Base-by-base conservation (phyloP, 2,888 invertebrate species). In the Lordiphosa fenestrarum region DNA sequence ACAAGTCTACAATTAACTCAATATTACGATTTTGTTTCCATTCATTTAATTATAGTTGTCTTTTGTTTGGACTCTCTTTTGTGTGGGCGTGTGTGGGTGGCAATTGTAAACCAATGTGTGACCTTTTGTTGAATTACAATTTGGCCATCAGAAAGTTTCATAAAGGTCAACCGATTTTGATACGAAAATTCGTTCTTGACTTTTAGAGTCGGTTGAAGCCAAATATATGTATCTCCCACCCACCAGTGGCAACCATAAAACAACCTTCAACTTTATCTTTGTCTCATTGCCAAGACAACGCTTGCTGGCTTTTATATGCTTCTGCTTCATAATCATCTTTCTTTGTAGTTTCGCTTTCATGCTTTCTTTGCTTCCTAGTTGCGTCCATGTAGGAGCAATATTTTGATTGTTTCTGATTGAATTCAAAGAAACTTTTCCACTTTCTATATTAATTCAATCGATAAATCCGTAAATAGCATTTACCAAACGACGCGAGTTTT, bases 401-500 rank as follows among this genome's bases (percentile, higher is more conserved):
- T 30, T 15, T 15, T 44, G 30, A 33, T 15, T 33, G 30, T 44
- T 44, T 33, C 9, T 19, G 21, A 19, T 25, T 42, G 12, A 42
- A 13, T 42, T 42, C 25, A 13, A 42, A 25, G 4, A 30, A 9
- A 30, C 30, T 30, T 30, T 30, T 30, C 30, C 30, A 30, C 30
- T 30, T 30, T 30, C 9, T 30, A 7, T 30, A 66, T 67, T 65
- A 69, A 74, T 64, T 63, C 33, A 76, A 78, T 81, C 80, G 73
- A 81, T 82, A 80, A 67, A 73, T 71, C 74, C 74, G 49, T 65
- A 82, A 78, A 81, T 78, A 80, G 68, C 61, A 62, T 63, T 73
- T 58, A 71, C 60, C 47, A 59, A 75, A 59, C 60, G 61, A 3
- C 67, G 63, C 71, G 66, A 71, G 69, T 69, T 77, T 76, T 66